These are phyloP conservation scores for Rambutsinella grinnellia DNA, from an alignment of 2,888 invertebrate species.

Conservation along the genomic window DNA sequence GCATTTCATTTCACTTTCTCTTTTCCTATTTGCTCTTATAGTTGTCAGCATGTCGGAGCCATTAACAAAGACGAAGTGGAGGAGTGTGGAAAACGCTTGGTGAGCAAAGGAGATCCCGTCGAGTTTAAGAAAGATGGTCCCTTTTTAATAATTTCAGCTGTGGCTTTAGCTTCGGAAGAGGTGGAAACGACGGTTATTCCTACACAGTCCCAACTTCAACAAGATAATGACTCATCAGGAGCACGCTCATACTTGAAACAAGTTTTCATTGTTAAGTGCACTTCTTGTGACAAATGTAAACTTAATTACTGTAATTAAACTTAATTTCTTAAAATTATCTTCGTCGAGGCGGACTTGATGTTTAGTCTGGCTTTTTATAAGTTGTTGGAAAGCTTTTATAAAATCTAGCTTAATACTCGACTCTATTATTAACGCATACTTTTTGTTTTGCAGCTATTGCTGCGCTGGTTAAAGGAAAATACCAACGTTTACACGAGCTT, in stretches of 20 bases:
- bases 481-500: background rate
- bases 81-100: background rate
- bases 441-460: slow-evolving; percentile 16
- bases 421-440: too few relatives aligned
- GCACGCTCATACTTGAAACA: slow-evolving; percentile 27
- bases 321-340: slow-evolving; percentile 35
- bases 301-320: slow-evolving; percentile 63
- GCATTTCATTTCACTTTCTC: too few relatives aligned
- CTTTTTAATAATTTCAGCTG: background rate
- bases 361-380: too few relatives aligned
- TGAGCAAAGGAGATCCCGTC: background rate
- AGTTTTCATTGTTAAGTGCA: slow-evolving; percentile 57
- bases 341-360: too few relatives aligned
- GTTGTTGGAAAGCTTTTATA: too few relatives aligned
- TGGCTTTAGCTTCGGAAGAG: background rate
- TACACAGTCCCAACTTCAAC: slow-evolving; percentile 4
- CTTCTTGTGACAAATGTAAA: slow-evolving; percentile 65
- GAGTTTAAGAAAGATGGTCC: background rate
- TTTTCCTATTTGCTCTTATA: background rate
- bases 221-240: slow-evolving; percentile 11
- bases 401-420: too few relatives aligned
- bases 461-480: slow-evolving; percentile 8
- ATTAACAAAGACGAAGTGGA: slow-evolving; percentile 8
- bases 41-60: slow-evolving; percentile 17
- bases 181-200: background rate